Base-by-base conservation (phyloP, 2,888 invertebrate genomes). In the Biston stratarius region DNA sequence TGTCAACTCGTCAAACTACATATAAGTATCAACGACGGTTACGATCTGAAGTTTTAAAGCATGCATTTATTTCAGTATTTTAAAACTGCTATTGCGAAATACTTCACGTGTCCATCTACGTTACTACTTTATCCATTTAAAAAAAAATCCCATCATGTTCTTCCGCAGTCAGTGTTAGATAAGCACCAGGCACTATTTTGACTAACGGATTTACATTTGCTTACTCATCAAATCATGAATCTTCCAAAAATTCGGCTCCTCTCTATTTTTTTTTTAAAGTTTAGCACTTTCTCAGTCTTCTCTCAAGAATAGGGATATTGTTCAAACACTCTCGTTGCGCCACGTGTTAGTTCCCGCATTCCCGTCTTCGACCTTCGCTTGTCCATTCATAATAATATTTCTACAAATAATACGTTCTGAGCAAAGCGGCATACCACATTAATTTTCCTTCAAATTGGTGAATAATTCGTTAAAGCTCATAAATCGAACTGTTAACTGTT, bases 371-470 rank as follows among this genome's bases (percentile, higher is more conserved):
- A 70, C 72, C 73, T 76, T 75, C 67, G 53, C 59, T 57, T 63
- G 55, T 62, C 64, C 69, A 70, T 69, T 64, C 70, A 68, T 53
- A 71, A 67, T 58, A 59, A 64, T 61, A 66, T 71, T 56, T 56
- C 70, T 69, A 69, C 67, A 72, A 73, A 74, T 72, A 70, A 65
- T 64, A 48, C 63, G 38, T 57, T 42, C 61, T 10, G 53, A 64
- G 61, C 65, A 64, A 71, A 74, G 70, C 74, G 65, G 76, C 80
- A 79, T 79, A 76, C 79, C 79, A 69, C 79, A 80, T 81, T 77
- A 78, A 67, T 81, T 78, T 77, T 74, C 72, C 67, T 71, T 75
- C 76, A 69, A 72, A 75, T 77, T 71, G 74, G 74, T 74, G 73
- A 78, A 81, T 78, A 80, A 78, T 75, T 79, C 75, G 77, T 72